These are phyloP conservation scores for Lycorma delicatula DNA, from an alignment of 1,140 invertebrate species.

Conservation along the genomic window DNA sequence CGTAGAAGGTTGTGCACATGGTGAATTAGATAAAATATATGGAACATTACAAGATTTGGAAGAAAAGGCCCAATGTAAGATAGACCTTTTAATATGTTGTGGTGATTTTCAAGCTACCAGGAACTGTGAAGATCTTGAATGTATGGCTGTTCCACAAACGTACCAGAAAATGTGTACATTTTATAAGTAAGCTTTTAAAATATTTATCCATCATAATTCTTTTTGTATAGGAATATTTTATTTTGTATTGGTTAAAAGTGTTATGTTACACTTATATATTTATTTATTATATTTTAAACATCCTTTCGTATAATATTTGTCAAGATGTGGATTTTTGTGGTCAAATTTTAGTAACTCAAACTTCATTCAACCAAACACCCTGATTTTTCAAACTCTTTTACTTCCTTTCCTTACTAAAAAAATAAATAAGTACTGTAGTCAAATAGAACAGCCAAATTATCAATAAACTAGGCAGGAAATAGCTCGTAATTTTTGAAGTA, in stretches of 20 bases:
- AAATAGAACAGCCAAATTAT: too few relatives aligned
- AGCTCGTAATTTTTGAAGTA: too few relatives aligned
- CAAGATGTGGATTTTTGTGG: background rate
- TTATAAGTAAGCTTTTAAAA: slow-evolving; percentile 69
- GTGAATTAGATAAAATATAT: slow-evolving; percentile 93
- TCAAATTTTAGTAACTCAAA: too few relatives aligned
- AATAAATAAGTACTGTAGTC: too few relatives aligned
- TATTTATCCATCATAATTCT: background rate
- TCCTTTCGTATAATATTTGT: background rate
- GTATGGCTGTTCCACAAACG: slow-evolving; percentile 93
- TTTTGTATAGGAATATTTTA: background rate
- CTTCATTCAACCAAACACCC: too few relatives aligned
- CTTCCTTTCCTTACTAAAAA: too few relatives aligned
- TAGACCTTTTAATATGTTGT: slow-evolving; percentile 91
- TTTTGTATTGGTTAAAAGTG: background rate
- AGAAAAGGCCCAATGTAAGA: slow-evolving; percentile 56
- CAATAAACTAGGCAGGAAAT: too few relatives aligned
- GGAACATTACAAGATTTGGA: slow-evolving; percentile 66
- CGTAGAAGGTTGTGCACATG: slow-evolving; percentile 95
- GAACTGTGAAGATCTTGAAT: slow-evolving; percentile 67
- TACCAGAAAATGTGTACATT: slow-evolving; percentile 87
- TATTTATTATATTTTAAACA: background rate
- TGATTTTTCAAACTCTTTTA: too few relatives aligned
- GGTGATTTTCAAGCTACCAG: slow-evolving; percentile 92
- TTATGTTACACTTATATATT: background rate